Evolutionary conservation across 2,113 vertebrate genomes (phyloP).

Genomic region (Connochaetes taurinus): DNA sequence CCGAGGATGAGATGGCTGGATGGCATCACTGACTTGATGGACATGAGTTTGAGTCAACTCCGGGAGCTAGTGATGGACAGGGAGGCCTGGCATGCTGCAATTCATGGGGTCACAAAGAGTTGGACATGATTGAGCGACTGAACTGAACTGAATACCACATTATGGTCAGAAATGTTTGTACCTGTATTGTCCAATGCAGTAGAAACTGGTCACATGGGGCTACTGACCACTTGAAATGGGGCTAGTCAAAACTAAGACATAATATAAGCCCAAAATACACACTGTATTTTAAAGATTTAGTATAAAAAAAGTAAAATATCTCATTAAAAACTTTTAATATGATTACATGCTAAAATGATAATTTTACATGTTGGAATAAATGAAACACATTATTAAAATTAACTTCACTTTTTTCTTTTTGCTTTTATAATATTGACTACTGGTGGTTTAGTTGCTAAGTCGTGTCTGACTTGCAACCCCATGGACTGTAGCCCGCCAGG

Average conservation of each 20-base stretch:
- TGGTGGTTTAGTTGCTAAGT: not conserved
- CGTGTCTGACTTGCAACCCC: not conserved
- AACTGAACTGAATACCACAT: not conserved
- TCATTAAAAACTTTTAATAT: constrained; percentile 1
- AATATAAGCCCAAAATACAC: not conserved
- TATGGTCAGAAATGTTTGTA: not conserved
- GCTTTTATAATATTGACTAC: not conserved
- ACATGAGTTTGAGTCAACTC: too few relatives aligned
- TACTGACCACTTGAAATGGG: not conserved
- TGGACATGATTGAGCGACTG: too few relatives aligned
- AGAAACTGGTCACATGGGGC: not conserved
- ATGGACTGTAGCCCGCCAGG: not conserved
- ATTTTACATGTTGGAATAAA: not conserved
- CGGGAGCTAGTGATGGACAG: too few relatives aligned
- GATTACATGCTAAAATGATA: not conserved
- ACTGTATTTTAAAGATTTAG: constrained; percentile 17
- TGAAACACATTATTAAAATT: not conserved
- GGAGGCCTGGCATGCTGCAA: too few relatives aligned
- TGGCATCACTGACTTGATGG: too few relatives aligned
- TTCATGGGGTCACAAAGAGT: too few relatives aligned
- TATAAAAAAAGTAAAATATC: constrained; percentile 1
- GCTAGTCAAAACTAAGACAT: not conserved
- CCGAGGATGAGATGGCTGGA: too few relatives aligned
- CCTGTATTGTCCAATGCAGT: not conserved
- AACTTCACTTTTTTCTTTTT: not conserved